Evolutionary conservation across 2,113 vertebrate genomes (phyloP).

Genomic region (Corythaixoides concolor): DNA sequence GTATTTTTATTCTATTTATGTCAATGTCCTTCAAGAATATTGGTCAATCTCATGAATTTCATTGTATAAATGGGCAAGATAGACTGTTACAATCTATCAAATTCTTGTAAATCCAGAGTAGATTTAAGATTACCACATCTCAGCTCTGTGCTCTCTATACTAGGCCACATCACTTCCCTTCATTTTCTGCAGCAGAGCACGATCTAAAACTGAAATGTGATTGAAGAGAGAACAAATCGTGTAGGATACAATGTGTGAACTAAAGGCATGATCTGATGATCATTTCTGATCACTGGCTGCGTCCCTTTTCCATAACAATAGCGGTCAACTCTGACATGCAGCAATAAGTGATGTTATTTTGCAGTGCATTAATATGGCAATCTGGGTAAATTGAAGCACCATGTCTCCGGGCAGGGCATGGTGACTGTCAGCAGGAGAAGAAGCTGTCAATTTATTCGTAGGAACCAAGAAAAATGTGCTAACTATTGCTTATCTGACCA

Average conservation of each 20-base stretch:
- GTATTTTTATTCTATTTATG: not conserved
- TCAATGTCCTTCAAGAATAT: not conserved
- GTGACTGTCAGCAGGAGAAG: not conserved
- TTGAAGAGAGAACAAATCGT: not conserved
- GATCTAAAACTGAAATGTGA: not conserved
- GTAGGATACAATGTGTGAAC: not conserved
- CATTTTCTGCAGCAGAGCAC: not conserved
- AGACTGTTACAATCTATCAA: not conserved
- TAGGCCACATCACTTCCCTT: not conserved
- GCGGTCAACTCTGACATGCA: not conserved
- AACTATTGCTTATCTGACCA: not conserved
- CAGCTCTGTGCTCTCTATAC: not conserved
- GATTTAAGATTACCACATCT: not conserved
- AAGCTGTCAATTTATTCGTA: not conserved
- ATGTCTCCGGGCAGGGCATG: not conserved
- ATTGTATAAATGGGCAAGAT: not conserved
- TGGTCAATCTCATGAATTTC: not conserved
- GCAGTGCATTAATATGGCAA: not conserved
- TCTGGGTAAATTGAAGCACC: not conserved
- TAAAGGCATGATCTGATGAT: accelerated
- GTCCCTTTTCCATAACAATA: not conserved
- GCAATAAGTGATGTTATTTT: not conserved
- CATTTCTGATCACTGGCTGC: not conserved
- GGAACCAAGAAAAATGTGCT: not conserved
- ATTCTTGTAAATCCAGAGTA: not conserved